Evolutionary conservation across 2,113 vertebrate species (phyloP).

Genomic region (Hemiprocne comata): DNA sequence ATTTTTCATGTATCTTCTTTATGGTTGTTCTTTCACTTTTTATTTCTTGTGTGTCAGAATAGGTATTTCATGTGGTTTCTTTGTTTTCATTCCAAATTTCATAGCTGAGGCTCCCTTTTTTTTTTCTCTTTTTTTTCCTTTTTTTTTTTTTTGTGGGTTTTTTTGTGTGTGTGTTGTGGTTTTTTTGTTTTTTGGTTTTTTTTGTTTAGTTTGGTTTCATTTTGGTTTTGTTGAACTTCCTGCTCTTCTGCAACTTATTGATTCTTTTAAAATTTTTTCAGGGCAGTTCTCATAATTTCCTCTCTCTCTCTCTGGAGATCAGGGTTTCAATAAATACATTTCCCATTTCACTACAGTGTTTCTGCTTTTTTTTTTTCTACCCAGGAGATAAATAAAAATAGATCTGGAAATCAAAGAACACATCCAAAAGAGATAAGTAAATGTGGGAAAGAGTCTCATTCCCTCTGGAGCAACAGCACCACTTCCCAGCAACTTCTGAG

Average conservation of each 20-base stretch:
- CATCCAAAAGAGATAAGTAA: not conserved
- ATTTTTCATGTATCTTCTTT: not conserved
- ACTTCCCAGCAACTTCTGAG: not conserved
- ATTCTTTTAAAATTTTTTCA: not conserved
- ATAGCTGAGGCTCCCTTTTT: not conserved
- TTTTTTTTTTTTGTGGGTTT: too few relatives aligned
- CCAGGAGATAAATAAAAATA: slow-evolving; percentile 1
- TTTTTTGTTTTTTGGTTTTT: too few relatives aligned
- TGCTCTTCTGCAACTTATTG: slow-evolving; percentile 37
- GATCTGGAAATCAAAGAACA: slow-evolving; percentile 22
- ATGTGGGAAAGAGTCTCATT: not conserved
- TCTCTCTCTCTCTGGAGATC: slow-evolving; percentile 58
- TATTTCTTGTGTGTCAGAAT: not conserved
- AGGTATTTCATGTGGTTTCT: not conserved
- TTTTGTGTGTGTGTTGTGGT: too few relatives aligned
- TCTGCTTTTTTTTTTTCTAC: slow-evolving; percentile 41
- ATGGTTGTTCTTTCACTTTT: slow-evolving; percentile 2
- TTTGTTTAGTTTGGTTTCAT: too few relatives aligned
- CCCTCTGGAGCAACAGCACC: not conserved
- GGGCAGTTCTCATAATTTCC: slow-evolving; percentile 46
- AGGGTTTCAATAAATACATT: slow-evolving; percentile 61
- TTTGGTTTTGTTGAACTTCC: slow-evolving; percentile 33
- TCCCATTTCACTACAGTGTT: not conserved
- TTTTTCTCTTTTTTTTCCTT: not conserved
- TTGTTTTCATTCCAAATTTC: slow-evolving; percentile 7